These are phyloP conservation scores for Naso thynnoides DNA, from an alignment of 2,797 vertebrate species.

Conservation along the genomic window DNA sequence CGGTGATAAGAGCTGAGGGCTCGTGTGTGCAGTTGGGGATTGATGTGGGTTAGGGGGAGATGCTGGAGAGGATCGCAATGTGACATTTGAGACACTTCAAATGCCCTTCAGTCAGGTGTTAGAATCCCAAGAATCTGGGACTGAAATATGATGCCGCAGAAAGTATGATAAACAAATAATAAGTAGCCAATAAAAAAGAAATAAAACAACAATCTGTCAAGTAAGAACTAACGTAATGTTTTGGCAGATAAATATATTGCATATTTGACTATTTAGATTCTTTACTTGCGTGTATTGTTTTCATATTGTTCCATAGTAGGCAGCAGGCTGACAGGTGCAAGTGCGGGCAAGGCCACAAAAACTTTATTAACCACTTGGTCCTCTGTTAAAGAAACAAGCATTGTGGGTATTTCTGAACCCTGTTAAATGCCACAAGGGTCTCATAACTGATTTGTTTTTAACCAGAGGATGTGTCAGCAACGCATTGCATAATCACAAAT, in stretches of 20 bases:
- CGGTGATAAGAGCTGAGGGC: conserved; percentile 75
- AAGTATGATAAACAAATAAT: conserved; percentile 69
- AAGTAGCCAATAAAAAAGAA: conserved; percentile 22
- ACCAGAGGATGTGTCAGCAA: conserved; percentile 24
- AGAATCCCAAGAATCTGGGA: conserved; percentile 75
- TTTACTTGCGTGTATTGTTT: neutral
- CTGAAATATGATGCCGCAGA: conserved; percentile 72
- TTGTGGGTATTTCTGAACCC: conserved; percentile 54
- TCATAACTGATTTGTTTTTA: conserved; percentile 33
- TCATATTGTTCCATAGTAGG: conserved; percentile 24
- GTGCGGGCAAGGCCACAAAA: conserved; percentile 30
- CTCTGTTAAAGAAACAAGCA: conserved; percentile 29
- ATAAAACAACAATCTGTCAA: neutral
- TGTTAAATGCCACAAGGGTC: conserved; percentile 34
- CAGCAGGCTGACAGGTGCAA: conserved; percentile 49
- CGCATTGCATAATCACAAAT: conserved; percentile 12
- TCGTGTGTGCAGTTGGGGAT: conserved; percentile 67
- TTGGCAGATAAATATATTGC: neutral
- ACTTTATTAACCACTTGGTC: conserved; percentile 29
- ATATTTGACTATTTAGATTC: neutral
- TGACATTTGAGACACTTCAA: conserved; percentile 82
- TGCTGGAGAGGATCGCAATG: conserved; percentile 57
- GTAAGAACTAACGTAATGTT: neutral
- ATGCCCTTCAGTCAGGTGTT: conserved; percentile 79
- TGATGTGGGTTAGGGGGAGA: conserved; percentile 51